Evolutionary conservation across 2,113 vertebrate species (phyloP).

Genomic region (Centropristis striata): DNA sequence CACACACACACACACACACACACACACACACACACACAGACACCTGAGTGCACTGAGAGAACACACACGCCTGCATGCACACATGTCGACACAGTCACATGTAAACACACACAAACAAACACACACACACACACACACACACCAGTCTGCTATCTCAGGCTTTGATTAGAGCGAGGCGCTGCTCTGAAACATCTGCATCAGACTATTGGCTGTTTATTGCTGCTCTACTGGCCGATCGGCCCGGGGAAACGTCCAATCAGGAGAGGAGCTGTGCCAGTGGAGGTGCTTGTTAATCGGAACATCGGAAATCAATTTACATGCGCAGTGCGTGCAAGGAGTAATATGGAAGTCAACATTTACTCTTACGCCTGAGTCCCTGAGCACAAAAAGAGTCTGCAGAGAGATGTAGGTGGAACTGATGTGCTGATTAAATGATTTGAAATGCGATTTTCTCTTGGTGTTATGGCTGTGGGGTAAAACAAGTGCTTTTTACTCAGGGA

Average conservation of each 20-base stretch:
- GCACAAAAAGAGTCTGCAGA: conserved; percentile 32
- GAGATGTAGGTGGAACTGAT: conserved; percentile 35
- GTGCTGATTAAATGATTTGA: conserved; percentile 45
- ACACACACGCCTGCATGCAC: conserved; percentile 10
- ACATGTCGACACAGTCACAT: conserved; percentile 9
- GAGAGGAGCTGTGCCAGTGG: conserved; percentile 56
- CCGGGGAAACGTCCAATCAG: conserved; percentile 73
- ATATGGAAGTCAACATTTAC: conserved; percentile 69
- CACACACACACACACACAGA: neutral
- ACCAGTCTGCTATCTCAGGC: conserved; percentile 39
- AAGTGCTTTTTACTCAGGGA: conserved; percentile 1
- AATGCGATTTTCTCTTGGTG: conserved; percentile 30
- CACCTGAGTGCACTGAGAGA: conserved; percentile 13
- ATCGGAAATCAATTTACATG: conserved; percentile 84
- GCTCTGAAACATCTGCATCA: conserved; percentile 49
- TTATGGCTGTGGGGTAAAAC: conserved; percentile 26
- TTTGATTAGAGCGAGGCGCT: conserved; percentile 36
- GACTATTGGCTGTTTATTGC: conserved; percentile 33
- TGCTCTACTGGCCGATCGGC: conserved; percentile 35
- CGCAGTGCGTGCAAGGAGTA: conserved; percentile 42
- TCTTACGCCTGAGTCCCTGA: conserved; percentile 30
- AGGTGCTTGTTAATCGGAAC: conserved; percentile 72
- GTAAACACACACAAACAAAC: conserved; percentile 16
- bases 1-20: conserved; percentile 18
- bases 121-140: conserved; percentile 7